These are phyloP conservation scores for Calcarius lapponicus DNA, from an alignment of 2,797 vertebrate genomes.

Conservation along the genomic window DNA sequence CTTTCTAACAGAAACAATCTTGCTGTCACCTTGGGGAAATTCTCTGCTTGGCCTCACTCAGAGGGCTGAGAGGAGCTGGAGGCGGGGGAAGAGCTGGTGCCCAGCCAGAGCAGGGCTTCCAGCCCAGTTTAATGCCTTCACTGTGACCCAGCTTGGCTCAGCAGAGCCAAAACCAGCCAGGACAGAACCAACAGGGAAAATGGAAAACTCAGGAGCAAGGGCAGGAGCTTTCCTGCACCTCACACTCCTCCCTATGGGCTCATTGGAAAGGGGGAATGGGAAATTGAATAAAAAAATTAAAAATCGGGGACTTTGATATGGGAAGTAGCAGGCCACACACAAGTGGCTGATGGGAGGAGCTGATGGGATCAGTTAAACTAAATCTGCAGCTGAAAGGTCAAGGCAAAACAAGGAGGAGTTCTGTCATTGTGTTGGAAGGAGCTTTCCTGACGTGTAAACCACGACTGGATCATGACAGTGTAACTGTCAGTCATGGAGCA, in stretches of 20 bases:
- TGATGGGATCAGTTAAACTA: not conserved
- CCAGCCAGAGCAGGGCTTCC: constrained; percentile 4
- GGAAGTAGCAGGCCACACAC: not conserved
- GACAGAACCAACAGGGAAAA: not conserved
- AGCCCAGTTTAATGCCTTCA: not conserved
- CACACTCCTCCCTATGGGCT: too few species aligned
- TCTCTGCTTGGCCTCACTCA: constrained; percentile 46
- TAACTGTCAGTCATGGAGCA: not conserved
- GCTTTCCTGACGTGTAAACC: not conserved
- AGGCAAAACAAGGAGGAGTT: not conserved
- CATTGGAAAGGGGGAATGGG: not conserved
- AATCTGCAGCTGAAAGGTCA: not conserved
- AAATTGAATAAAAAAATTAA: not conserved
- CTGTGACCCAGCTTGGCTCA: not conserved
- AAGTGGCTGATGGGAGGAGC: not conserved
- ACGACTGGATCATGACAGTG: not conserved
- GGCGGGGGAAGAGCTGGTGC: not conserved
- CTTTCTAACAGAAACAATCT: constrained; percentile 65
- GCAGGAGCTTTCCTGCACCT: not conserved
- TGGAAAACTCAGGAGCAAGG: not conserved
- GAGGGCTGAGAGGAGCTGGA: constrained; percentile 14
- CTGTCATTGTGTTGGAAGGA: not conserved
- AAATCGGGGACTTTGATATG: not conserved
- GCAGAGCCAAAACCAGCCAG: not conserved
- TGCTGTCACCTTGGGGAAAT: constrained; percentile 66